Conservation (phyloP, 2,113 vertebrate species). For the Pleuronectes platessa region DNA sequence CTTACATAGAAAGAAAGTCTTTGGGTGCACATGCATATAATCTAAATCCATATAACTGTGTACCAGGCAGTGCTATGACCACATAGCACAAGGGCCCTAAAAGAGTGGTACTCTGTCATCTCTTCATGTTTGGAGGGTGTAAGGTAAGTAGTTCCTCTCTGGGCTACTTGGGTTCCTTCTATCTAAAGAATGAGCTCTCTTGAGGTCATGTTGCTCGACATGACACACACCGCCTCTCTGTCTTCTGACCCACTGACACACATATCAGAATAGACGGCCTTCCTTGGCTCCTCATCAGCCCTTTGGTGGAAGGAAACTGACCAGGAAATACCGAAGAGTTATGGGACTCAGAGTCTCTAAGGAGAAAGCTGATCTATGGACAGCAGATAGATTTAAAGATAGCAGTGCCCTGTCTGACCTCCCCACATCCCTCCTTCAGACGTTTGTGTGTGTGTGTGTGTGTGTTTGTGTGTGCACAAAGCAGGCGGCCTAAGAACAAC, state of each 20-base stretch:
- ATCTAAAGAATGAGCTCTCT: slow-evolving; percentile 31
- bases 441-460: slow-evolving; percentile 13
- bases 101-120: slow-evolving; percentile 16
- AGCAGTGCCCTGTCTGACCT: slow-evolving; percentile 70
- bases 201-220: slow-evolving; percentile 30
- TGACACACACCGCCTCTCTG: slow-evolving; percentile 49
- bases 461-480: slow-evolving; percentile 13
- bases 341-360: slow-evolving; percentile 66
- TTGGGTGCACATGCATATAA: neutral
- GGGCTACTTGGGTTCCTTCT: slow-evolving; percentile 32
- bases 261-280: slow-evolving; percentile 53
- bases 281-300: slow-evolving; percentile 43
- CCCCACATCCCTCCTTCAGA: slow-evolving; percentile 48
- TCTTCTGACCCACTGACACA: slow-evolving; percentile 67
- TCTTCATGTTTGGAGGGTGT: slow-evolving; percentile 20
- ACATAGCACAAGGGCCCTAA: neutral
- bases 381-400: slow-evolving; percentile 80
- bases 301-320: slow-evolving; percentile 69
- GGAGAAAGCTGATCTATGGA: slow-evolving; percentile 77
- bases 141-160: slow-evolving; percentile 32
- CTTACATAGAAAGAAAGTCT: neutral
- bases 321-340: slow-evolving; percentile 80
- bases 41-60: slow-evolving; percentile 2
- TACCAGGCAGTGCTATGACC: slow-evolving; percentile 5
- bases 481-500: slow-evolving; percentile 52